Percentiles rank a stretch among this genome's conserved stretches.
phyloP scores from a whole-genome alignment of 2,797 vertebrate species.

The Centropyge bicolor region DNA sequence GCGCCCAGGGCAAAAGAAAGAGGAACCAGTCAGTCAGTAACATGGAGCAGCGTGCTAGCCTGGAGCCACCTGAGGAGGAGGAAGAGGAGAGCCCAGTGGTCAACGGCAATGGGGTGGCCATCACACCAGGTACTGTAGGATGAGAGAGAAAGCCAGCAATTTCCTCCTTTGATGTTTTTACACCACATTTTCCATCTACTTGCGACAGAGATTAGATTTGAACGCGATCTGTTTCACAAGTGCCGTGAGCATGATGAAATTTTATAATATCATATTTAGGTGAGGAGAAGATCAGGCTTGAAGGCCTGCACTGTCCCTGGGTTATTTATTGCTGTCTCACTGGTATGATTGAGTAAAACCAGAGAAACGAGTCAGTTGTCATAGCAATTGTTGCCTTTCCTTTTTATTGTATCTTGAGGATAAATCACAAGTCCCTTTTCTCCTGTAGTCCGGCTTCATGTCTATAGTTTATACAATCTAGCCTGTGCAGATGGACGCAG shows the following conservation, averaged over 20 bases:
- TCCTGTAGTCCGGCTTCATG: conserved; percentile 11
- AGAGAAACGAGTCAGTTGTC: conserved; percentile 34
- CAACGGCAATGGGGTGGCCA: conserved; percentile 94
- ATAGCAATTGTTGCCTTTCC: conserved; percentile 13
- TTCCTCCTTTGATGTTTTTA: conserved; percentile 35
- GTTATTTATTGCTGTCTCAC: conserved; percentile 36
- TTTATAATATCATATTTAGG: conserved; percentile 35
- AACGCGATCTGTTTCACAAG: conserved; percentile 8
- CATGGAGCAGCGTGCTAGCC: conserved; percentile 97
- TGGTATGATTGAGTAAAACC: conserved; percentile 46
- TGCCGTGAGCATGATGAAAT: conserved; percentile 7
- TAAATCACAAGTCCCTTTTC: conserved; percentile 30
- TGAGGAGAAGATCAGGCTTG: conserved; percentile 21
- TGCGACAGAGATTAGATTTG: conserved; percentile 26
- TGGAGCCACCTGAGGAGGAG: conserved; percentile 91
- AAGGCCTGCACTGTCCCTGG: conserved; percentile 14
- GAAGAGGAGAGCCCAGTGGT: conserved; percentile 96
- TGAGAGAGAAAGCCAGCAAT: conserved; percentile 7
- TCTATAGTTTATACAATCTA: conserved; percentile 26
- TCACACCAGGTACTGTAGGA: conserved; percentile 91
- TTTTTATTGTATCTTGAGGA: conserved; percentile 34
- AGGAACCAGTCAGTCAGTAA: conserved; percentile 99
- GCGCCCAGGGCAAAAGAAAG: conserved; percentile 97
- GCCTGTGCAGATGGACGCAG: conserved; percentile 1
- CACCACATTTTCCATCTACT: conserved; percentile 23